Conservation (phyloP, 2,888 invertebrate genomes). For the Ophion obscuratus region DNA sequence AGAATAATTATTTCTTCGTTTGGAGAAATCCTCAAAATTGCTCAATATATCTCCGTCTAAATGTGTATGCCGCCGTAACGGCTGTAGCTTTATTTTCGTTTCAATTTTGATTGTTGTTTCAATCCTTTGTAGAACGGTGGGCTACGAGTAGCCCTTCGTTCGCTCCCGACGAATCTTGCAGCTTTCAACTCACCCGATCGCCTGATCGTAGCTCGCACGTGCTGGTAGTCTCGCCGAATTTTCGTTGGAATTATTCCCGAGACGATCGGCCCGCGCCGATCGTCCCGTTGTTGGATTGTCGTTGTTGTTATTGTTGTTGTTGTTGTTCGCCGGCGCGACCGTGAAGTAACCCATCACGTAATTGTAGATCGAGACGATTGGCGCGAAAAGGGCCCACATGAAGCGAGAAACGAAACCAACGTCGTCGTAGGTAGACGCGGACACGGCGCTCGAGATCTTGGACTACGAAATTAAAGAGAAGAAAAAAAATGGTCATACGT, state of each 20-base stretch:
- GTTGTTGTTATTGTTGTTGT: not conserved
- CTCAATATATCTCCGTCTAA: too few species aligned
- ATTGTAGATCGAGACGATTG: constrained; percentile 86
- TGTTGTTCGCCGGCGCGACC: not conserved
- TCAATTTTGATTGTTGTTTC: too few species aligned
- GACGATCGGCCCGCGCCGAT: constrained; percentile 1
- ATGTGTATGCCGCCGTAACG: too few species aligned
- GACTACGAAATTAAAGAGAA: constrained; percentile 67
- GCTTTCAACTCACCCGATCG: not conserved
- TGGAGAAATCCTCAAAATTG: too few species aligned
- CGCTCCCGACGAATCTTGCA: not conserved
- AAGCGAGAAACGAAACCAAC: constrained; percentile 86
- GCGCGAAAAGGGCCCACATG: constrained; percentile 87
- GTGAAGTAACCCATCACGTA: constrained; percentile 85
- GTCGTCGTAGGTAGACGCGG: constrained; percentile 77
- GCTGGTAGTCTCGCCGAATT: not conserved
- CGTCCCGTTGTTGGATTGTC: constrained; percentile 27
- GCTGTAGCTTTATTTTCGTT: too few species aligned
- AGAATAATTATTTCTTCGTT: too few species aligned
- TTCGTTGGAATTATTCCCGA: not conserved
- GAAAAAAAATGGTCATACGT: too few species aligned
- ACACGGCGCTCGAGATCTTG: constrained; percentile 75
- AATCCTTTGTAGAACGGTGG: too few species aligned
- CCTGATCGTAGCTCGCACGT: not conserved
- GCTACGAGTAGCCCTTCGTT: too few species aligned